A percentile compares a stretch with the other conserved stretches of the same genome.
These are phyloP conservation scores for Heliocidaris erythrogramma DNA, from an alignment of 35 echinoderm and acorn worm species.

Conservation along the genomic window DNA sequence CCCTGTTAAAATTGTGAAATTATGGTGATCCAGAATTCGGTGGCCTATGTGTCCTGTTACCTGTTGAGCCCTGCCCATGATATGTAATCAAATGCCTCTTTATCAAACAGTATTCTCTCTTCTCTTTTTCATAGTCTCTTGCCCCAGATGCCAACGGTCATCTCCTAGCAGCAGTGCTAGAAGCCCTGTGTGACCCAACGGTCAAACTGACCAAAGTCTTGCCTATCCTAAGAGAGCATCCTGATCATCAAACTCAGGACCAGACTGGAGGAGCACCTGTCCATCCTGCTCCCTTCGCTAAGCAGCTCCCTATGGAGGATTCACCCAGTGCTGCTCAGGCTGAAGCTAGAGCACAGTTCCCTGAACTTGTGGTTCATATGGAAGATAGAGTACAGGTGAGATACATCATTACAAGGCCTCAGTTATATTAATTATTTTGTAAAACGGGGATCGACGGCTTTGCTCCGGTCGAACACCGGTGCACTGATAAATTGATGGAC, in stretches of 20 bases:
- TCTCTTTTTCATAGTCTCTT: neutral
- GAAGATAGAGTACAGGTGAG: slow-evolving; percentile 72
- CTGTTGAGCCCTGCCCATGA: too few relatives aligned
- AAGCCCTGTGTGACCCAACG: slow-evolving; percentile 88
- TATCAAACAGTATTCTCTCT: neutral
- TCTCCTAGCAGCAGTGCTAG: slow-evolving; percentile 84
- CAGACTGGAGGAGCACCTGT: neutral
- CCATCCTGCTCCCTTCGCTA: slow-evolving; percentile 46
- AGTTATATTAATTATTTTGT: too few relatives aligned
- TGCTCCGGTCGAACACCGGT: too few relatives aligned
- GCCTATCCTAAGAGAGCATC: slow-evolving; percentile 73
- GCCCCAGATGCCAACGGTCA: slow-evolving; percentile 56
- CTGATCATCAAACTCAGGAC: neutral
- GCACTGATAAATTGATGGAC: too few relatives aligned
- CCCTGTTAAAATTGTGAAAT: too few relatives aligned
- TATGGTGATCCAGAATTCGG: too few relatives aligned
- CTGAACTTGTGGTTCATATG: slow-evolving; percentile 83
- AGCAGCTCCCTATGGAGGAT: slow-evolving; percentile 85
- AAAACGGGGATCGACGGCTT: too few relatives aligned
- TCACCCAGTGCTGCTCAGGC: slow-evolving; percentile 59
- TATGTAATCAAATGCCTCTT: too few relatives aligned
- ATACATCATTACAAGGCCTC: too few relatives aligned
- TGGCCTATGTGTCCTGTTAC: too few relatives aligned
- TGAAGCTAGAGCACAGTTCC: slow-evolving; percentile 54
- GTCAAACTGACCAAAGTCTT: slow-evolving; percentile 89